These are phyloP conservation scores for Catonia carolina DNA, from an alignment of 2,888 invertebrate species.

Conservation along the genomic window DNA sequence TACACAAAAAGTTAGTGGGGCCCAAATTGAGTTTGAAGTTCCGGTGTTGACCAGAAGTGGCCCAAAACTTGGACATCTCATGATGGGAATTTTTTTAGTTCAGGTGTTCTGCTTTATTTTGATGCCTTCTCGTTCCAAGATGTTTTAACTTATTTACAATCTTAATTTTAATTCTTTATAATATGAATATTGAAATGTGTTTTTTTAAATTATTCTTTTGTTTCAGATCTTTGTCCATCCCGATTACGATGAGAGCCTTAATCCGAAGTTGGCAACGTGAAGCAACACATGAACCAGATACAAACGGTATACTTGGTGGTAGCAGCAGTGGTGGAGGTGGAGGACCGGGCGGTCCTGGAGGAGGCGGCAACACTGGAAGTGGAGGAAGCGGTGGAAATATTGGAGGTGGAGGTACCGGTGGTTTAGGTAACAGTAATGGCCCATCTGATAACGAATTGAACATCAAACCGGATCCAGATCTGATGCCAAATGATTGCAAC, in stretches of 20 bases:
- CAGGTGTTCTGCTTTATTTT: too few relatives aligned
- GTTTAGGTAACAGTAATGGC: neutral
- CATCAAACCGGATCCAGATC: slow-evolving; percentile 40
- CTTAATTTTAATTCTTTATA: too few relatives aligned
- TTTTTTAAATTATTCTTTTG: too few relatives aligned
- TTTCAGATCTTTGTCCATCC: slow-evolving; percentile 75
- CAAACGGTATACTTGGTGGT: slow-evolving; percentile 38
- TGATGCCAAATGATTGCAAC: slow-evolving; percentile 31
- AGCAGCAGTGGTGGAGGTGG: slow-evolving; percentile 38
- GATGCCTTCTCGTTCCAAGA: too few relatives aligned
- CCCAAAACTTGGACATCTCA: too few relatives aligned
- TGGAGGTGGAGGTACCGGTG: slow-evolving; percentile 20
- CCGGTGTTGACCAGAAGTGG: too few relatives aligned
- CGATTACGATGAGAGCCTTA: slow-evolving; percentile 79
- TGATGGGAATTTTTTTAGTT: too few relatives aligned
- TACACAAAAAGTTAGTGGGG: too few relatives aligned
- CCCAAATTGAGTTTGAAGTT: too few relatives aligned
- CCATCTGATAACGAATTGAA: neutral
- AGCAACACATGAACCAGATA: slow-evolving; percentile 42
- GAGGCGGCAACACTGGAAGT: slow-evolving; percentile 34
- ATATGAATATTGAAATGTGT: too few relatives aligned
- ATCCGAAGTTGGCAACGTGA: slow-evolving; percentile 81
- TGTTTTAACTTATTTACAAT: too few relatives aligned
- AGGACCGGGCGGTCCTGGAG: slow-evolving; percentile 31
- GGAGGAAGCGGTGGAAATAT: slow-evolving; percentile 25